phyloP scores from a whole-genome alignment of 1,140 invertebrate species.

The roundworm (Caenorhabditis elegans) region DNA sequence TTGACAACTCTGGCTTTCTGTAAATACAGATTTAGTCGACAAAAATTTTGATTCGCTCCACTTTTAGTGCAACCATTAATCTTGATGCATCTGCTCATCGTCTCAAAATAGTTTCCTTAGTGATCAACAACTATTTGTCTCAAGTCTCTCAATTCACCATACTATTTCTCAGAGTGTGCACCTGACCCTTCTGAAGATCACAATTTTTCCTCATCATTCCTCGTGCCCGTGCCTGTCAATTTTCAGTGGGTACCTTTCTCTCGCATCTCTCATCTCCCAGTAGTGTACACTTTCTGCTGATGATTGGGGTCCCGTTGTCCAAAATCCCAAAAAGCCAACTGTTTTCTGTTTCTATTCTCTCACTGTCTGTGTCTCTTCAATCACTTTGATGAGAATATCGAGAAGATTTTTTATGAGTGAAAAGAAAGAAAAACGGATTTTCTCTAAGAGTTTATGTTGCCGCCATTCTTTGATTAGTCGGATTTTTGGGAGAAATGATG shows the following conservation, averaged over 20 bases:
- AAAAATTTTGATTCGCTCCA: background rate
- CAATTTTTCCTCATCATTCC: background rate
- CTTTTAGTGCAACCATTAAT: slow-evolving; percentile 21
- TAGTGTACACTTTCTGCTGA: slow-evolving; percentile 5
- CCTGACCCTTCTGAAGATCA: slow-evolving; percentile 29
- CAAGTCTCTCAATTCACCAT: background rate
- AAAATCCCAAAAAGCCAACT: background rate
- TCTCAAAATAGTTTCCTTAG: background rate
- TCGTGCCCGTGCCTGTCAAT: background rate
- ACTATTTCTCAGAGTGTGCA: background rate
- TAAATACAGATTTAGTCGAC: too few relatives aligned
- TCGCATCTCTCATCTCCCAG: background rate
- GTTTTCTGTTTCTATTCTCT: background rate
- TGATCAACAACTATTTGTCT: slow-evolving; percentile 7
- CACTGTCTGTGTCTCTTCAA: background rate
- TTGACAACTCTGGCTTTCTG: too few relatives aligned
- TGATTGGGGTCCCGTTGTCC: background rate
- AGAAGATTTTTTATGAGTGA: slow-evolving; percentile 9
- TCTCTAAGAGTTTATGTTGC: slow-evolving; percentile 8
- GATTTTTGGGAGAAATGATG: background rate
- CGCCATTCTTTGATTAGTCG: slow-evolving; percentile 6
- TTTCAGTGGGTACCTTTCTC: background rate
- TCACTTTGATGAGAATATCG: background rate
- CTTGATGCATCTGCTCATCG: background rate
- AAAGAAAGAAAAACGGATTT: background rate